Conservation (phyloP, 1,140 invertebrate species). For the Drosophila nasuta region DNA sequence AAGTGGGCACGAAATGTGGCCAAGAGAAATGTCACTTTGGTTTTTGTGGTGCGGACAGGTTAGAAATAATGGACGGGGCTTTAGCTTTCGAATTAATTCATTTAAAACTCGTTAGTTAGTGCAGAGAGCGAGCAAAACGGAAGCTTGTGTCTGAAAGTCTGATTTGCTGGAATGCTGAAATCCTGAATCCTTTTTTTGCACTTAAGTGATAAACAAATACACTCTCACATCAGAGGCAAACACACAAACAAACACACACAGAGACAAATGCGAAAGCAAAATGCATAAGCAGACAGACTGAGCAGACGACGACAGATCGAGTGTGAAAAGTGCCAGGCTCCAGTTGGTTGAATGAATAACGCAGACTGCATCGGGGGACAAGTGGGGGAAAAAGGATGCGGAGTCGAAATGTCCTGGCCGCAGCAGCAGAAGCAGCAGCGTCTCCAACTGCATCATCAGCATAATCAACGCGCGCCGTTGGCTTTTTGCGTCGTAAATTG, state of each 20-base stretch:
- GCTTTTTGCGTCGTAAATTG: slow-evolving; percentile 82
- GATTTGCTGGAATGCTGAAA: slow-evolving; percentile 40
- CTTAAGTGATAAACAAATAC: slow-evolving; percentile 84
- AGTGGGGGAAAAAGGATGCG: not conserved
- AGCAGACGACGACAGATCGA: slow-evolving; percentile 60
- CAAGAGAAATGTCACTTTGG: slow-evolving; percentile 6
- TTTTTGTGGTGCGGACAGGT: not conserved
- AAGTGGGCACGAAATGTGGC: not conserved
- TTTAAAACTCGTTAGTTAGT: slow-evolving; percentile 78
- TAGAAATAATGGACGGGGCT: slow-evolving; percentile 10
- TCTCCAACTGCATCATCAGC: slow-evolving; percentile 78
- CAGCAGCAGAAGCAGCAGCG: slow-evolving; percentile 4
- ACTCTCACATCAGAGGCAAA: slow-evolving; percentile 60
- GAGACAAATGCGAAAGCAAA: slow-evolving; percentile 45
- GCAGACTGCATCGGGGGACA: too few species aligned
- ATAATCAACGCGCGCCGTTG: slow-evolving; percentile 80
- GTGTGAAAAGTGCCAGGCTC: slow-evolving; percentile 81
- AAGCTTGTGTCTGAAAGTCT: slow-evolving; percentile 55
- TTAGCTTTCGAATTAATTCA: slow-evolving; percentile 71
- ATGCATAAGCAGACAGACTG: slow-evolving; percentile 43
- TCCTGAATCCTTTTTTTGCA: slow-evolving; percentile 75
- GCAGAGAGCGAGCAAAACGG: slow-evolving; percentile 38
- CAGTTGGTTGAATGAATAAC: slow-evolving; percentile 4
- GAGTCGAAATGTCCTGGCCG: slow-evolving; percentile 27
- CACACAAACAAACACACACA: slow-evolving; percentile 62